phyloP scores from a whole-genome alignment of 2,797 vertebrate genomes.

The Spizella passerina region DNA sequence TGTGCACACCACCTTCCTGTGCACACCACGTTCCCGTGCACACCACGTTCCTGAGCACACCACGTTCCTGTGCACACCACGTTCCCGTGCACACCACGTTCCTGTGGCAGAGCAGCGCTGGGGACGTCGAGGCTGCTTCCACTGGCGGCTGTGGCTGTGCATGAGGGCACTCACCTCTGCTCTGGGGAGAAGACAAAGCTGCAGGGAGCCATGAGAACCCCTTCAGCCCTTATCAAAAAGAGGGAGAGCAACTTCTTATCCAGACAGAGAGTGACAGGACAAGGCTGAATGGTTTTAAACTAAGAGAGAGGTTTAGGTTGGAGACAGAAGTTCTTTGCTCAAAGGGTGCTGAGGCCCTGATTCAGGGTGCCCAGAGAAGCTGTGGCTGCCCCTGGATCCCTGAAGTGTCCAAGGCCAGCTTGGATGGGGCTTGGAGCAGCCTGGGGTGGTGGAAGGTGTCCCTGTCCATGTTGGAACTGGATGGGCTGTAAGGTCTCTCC shows the following conservation, averaged over 20 bases:
- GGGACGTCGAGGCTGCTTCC: fast-evolving
- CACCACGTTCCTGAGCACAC: neutral
- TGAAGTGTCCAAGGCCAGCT: neutral
- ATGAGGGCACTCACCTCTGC: neutral
- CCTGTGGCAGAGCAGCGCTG: neutral
- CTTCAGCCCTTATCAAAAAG: neutral
- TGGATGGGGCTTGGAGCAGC: fast-evolving
- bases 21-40: no score
- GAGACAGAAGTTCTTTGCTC: neutral
- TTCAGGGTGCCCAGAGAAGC: neutral
- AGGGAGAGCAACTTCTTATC: neutral
- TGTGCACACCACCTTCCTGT: neutral
- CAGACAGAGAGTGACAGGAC: neutral
- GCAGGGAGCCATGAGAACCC: neutral
- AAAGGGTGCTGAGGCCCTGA: fast-evolving
- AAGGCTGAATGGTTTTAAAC: neutral
- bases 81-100: neutral
- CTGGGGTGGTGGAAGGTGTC: neutral
- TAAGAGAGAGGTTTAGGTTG: neutral
- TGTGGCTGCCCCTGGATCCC: neutral
- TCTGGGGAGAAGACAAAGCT: neutral
- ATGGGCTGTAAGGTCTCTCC: neutral
- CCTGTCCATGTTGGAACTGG: neutral
- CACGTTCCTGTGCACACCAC: no score
- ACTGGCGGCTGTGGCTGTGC: neutral